Conservation (phyloP, 2,797 vertebrate species). For the Danio choprae region DNA sequence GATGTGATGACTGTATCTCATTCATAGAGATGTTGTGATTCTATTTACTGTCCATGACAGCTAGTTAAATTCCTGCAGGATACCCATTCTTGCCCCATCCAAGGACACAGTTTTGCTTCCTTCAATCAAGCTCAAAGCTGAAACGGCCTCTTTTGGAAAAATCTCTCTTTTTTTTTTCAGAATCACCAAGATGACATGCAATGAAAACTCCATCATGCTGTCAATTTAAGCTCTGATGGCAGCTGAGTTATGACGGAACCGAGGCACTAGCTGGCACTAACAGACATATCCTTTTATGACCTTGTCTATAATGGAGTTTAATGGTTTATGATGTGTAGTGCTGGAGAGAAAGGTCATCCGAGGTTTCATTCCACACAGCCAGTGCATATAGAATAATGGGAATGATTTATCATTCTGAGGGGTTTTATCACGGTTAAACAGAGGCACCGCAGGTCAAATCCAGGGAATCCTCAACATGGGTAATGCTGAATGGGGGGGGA, state of each 20-base stretch:
- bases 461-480: slow-evolving; percentile 30
- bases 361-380: slow-evolving; percentile 18
- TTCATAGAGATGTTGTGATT: slow-evolving; percentile 29
- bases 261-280: slow-evolving; percentile 66
- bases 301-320: slow-evolving; percentile 71
- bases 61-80: neutral
- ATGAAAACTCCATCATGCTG: slow-evolving; percentile 72
- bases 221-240: slow-evolving; percentile 62
- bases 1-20: slow-evolving; percentile 13
- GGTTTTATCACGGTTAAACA: slow-evolving; percentile 52
- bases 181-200: slow-evolving; percentile 62
- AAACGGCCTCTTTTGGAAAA: slow-evolving; percentile 55
- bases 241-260: slow-evolving; percentile 55
- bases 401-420: slow-evolving; percentile 33
- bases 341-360: slow-evolving; percentile 64
- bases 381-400: slow-evolving; percentile 26
- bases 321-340: slow-evolving; percentile 60
- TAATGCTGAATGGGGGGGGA: slow-evolving; percentile 24
- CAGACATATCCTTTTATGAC: slow-evolving; percentile 70
- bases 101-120: slow-evolving; percentile 57
- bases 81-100: slow-evolving; percentile 51
- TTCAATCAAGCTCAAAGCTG: slow-evolving; percentile 52
- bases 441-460: slow-evolving; percentile 41
- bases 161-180: slow-evolving; percentile 45
- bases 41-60: slow-evolving; percentile 57